Percentiles rank a stretch among this genome's conserved stretches.
These are phyloP conservation scores for Caenorhabditis panamensis DNA, from an alignment of 2,888 invertebrate genomes.

Conservation along the genomic window DNA sequence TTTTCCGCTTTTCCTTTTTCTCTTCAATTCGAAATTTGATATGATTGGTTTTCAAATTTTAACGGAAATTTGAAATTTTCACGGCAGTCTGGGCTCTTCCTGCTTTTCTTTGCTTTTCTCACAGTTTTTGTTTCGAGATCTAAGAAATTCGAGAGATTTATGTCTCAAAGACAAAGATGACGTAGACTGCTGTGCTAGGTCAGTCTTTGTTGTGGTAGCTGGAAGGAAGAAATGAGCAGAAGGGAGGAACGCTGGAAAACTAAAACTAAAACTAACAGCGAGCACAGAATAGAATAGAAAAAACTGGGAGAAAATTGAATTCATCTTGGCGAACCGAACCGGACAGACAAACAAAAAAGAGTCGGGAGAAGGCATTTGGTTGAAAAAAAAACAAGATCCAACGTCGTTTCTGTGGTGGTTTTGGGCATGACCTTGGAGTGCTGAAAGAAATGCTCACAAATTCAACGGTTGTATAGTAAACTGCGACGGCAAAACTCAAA, in stretches of 20 bases:
- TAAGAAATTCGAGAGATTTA: slow-evolving; percentile 5
- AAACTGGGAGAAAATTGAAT: slow-evolving; percentile 42
- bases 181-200: not conserved
- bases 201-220: not conserved
- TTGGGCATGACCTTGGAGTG: slow-evolving; percentile 29
- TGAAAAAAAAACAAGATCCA: not conserved
- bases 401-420: not conserved
- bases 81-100: not conserved
- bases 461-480: slow-evolving; percentile 57
- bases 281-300: slow-evolving; percentile 2
- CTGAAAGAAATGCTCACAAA: slow-evolving; percentile 20
- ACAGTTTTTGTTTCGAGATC: slow-evolving; percentile 45
- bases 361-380: not conserved
- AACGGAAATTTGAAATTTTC: not conserved
- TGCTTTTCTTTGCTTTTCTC: slow-evolving; percentile 20
- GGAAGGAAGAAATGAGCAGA: not conserved
- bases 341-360: slow-evolving; percentile 18
- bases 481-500: slow-evolving; percentile 58
- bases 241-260: slow-evolving; percentile 18
- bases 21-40: slow-evolving; percentile 46
- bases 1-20: not conserved
- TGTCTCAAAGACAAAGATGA: not conserved
- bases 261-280: not conserved
- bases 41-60: slow-evolving; percentile 48
- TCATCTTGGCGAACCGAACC: slow-evolving; percentile 14